Evolutionary conservation across 1,140 invertebrate genomes (phyloP).

Genomic region (Radopholus similis): DNA sequence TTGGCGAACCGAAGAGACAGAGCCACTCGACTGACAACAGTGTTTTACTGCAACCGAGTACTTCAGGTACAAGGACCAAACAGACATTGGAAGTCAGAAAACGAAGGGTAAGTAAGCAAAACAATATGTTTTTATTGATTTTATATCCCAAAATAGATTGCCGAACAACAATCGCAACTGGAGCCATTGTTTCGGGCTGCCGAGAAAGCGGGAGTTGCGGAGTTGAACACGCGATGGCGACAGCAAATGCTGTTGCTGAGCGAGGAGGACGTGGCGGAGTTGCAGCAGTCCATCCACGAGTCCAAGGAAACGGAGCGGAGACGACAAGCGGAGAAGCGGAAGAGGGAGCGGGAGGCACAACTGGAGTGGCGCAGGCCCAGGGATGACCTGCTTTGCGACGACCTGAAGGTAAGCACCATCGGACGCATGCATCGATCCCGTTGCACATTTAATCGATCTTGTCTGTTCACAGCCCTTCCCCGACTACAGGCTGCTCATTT

Average conservation of each 20-base stretch:
- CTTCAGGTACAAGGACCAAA: background rate
- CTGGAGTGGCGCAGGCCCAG: conserved; percentile 14
- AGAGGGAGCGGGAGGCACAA: conserved; percentile 17
- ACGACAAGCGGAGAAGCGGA: conserved; percentile 17
- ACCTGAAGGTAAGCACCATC: conserved; percentile 20
- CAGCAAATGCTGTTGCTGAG: conserved; percentile 14
- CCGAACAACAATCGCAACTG: conserved; percentile 25
- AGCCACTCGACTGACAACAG: no score
- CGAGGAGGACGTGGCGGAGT: conserved; percentile 13
- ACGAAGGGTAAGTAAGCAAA: background rate
- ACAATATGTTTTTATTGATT: background rate
- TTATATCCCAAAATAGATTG: conserved; percentile 16
- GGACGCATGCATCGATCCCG: background rate
- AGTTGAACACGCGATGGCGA: conserved; percentile 18
- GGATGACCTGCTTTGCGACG: conserved; percentile 34
- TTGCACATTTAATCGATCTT: background rate
- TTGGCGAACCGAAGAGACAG: background rate
- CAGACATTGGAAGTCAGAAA: background rate
- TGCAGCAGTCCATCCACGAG: conserved; percentile 15
- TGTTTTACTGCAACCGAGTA: background rate
- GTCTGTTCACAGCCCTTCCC: conserved; percentile 24
- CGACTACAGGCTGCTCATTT: conserved; percentile 2
- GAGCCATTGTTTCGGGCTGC: conserved; percentile 24
- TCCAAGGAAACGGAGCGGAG: conserved; percentile 3
- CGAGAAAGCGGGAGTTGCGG: conserved; percentile 17